phyloP scores from a whole-genome alignment of 2,113 vertebrate species.

The Dasyornis broadbenti region DNA sequence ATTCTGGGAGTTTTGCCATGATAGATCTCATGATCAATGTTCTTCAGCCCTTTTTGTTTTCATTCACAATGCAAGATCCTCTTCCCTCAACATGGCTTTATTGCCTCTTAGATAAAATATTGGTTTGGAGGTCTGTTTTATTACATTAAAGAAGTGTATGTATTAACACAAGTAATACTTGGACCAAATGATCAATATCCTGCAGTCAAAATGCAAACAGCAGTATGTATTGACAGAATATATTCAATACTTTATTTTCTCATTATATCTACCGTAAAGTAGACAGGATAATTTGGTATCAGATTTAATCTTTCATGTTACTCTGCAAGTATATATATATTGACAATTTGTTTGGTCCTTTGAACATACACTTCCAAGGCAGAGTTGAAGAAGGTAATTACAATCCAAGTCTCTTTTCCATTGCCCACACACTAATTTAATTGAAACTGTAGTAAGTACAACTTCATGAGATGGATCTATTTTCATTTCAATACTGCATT shows the following conservation, averaged over 20 bases:
- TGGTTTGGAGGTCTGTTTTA: not conserved
- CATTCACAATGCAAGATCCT: not conserved
- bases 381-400: not conserved
- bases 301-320: not conserved
- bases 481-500: conserved; percentile 20
- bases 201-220: not conserved
- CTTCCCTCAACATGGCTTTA: not conserved
- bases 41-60: not conserved
- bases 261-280: not conserved
- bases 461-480: not conserved
- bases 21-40: not conserved
- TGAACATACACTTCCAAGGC: not conserved
- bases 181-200: not conserved
- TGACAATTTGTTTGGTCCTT: not conserved
- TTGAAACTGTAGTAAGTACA: not conserved
- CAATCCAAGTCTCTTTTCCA: not conserved
- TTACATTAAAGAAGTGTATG: not conserved
- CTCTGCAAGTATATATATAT: not conserved
- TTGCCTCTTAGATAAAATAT: not conserved
- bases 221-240: not conserved
- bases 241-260: not conserved
- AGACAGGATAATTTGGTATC: not conserved
- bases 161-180: not conserved
- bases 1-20: not conserved
- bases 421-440: not conserved